Evolutionary conservation across 2,888 invertebrate genomes (phyloP).

Genomic region (Dryobotodes eremita): DNA sequence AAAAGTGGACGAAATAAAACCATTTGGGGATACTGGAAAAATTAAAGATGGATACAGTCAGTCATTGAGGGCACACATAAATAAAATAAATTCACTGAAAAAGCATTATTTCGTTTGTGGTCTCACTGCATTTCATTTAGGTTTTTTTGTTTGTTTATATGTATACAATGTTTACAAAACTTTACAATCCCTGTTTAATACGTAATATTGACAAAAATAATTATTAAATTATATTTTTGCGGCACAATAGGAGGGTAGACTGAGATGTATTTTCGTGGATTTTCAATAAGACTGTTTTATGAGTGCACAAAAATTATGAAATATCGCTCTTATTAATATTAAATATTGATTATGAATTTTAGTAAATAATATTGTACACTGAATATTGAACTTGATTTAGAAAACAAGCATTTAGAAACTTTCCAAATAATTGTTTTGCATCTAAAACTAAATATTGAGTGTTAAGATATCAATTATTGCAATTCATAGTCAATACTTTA

Average conservation of each 20-base stretch:
- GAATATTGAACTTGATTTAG: neutral
- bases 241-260: conserved; percentile 40
- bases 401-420: neutral
- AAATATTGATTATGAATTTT: neutral
- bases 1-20: conserved; percentile 1
- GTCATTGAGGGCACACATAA: conserved; percentile 13
- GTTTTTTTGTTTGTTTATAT: conserved; percentile 22
- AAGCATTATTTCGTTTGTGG: conserved; percentile 48
- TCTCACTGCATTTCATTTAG: conserved; percentile 59
- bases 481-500: neutral
- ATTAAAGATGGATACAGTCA: neutral
- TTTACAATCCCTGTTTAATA: conserved; percentile 43
- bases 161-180: conserved; percentile 49
- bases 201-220: conserved; percentile 45
- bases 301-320: neutral
- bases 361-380: neutral
- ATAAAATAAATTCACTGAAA: conserved; percentile 9
- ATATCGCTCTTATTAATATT: too few relatives aligned
- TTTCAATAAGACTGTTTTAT: neutral
- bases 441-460: neutral
- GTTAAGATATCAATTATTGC: neutral
- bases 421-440: neutral
- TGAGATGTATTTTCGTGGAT: conserved; percentile 34
- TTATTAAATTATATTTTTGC: conserved; percentile 33
- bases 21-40: neutral